Percentiles rank a stretch among this genome's conserved stretches.
These are phyloP conservation scores for Eustalomyia histrio DNA, from an alignment of 2,888 invertebrate genomes.

Conservation along the genomic window DNA sequence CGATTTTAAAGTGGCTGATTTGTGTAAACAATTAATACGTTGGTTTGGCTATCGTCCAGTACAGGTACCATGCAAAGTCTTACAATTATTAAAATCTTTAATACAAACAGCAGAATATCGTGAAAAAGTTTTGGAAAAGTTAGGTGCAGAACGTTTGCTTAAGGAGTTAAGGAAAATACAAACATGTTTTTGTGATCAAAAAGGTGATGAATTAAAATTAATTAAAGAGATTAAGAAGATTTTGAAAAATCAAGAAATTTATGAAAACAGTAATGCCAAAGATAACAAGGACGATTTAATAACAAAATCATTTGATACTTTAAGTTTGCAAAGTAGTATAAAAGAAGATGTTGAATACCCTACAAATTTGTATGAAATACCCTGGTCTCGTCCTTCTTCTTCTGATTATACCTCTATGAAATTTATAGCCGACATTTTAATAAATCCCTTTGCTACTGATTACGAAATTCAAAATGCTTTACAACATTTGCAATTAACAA, in stretches of 20 bases:
- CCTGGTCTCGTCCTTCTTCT: constrained; percentile 73
- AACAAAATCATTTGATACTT: background rate
- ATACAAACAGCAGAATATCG: constrained; percentile 71
- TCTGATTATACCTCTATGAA: constrained; percentile 73
- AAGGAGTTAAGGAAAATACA: constrained; percentile 74
- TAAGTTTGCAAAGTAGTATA: background rate
- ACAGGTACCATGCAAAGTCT: constrained; percentile 68
- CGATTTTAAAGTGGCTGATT: constrained; percentile 72
- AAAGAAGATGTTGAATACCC: constrained; percentile 26
- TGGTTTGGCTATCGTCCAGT: constrained; percentile 76
- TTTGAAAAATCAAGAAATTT: constrained; percentile 36
- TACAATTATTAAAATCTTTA: constrained; percentile 73
- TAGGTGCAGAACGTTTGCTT: constrained; percentile 70
- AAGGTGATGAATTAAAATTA: constrained; percentile 49
- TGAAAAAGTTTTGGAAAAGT: constrained; percentile 67
- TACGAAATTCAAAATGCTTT: constrained; percentile 71
- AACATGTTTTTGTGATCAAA: constrained; percentile 64
- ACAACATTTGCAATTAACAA: constrained; percentile 71
- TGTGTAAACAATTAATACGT: constrained; percentile 76
- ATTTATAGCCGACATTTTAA: constrained; percentile 70
- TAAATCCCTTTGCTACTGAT: constrained; percentile 47
- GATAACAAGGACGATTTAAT: background rate
- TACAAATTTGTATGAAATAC: constrained; percentile 70
- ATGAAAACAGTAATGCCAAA: no score
- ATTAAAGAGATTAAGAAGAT: constrained; percentile 69